These are phyloP conservation scores for Chrysolina haemoptera DNA, from an alignment of 2,888 invertebrate genomes.

Conservation along the genomic window DNA sequence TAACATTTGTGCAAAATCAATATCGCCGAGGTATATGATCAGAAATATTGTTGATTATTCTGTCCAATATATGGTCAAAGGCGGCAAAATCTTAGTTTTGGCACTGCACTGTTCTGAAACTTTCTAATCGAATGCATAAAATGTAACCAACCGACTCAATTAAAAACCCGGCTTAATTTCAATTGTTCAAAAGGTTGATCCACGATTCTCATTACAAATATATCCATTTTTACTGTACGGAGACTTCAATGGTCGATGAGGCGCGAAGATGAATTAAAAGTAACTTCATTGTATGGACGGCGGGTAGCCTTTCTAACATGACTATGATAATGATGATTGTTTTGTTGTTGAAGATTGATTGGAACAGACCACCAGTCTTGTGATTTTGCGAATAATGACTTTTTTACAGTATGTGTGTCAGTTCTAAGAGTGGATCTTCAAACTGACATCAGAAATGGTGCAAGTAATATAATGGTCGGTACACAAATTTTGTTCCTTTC, in stretches of 20 bases:
- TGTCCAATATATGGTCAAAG: too few relatives aligned
- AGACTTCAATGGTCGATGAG: constrained; percentile 44
- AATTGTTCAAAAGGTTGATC: constrained; percentile 37
- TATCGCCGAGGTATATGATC: too few relatives aligned
- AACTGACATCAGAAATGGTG: neutral
- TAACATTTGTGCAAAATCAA: too few relatives aligned
- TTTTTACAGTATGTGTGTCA: neutral
- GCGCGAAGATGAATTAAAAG: constrained; percentile 39
- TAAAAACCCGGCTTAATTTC: constrained; percentile 39
- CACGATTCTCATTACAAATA: constrained; percentile 46
- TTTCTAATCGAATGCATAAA: neutral
- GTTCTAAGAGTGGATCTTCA: neutral
- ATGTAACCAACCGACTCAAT: constrained; percentile 28
- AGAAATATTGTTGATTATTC: too few relatives aligned
- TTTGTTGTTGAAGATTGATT: constrained; percentile 22
- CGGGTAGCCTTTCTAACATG: constrained; percentile 42
- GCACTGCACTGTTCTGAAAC: neutral
- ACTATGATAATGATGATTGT: constrained; percentile 32
- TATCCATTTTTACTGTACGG: constrained; percentile 31
- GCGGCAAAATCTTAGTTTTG: too few relatives aligned
- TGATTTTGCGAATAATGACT: constrained; percentile 25
- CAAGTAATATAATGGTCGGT: too few relatives aligned
- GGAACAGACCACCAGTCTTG: constrained; percentile 4
- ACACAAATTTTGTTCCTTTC: too few relatives aligned
- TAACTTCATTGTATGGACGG: constrained; percentile 7